Evolutionary conservation across 2,888 invertebrate species (phyloP), one percentile per base, ranked within the genome.

Genomic region (Epirrhoe alternata): DNA sequence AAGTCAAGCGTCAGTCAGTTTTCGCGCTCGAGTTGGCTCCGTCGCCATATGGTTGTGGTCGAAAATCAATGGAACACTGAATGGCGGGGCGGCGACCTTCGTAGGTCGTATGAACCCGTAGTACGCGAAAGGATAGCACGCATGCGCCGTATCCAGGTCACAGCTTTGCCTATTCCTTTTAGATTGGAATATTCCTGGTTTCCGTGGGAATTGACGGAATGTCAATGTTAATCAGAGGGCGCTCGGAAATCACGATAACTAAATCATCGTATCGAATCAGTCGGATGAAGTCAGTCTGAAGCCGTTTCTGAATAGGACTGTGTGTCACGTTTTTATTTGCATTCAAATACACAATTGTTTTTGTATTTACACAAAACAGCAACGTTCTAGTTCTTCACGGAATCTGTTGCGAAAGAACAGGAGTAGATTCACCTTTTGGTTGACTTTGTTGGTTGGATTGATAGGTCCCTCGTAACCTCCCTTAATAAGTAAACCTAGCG

Each of bases 21-120:
- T 84, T 83, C 81, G 79, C 86, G 83, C 81, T 84, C 77, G 83
- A 85, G 80, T 83, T 79, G 75, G 77, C 72, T 73, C 59, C 68
- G 68, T 78, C 84, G 68, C 78, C 84, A 86, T 83, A 77, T 87
- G 86, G 83, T 77, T 74, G 77, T 77, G 78, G 85, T 84, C 82
- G 84, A 90, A 92, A 92, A 92, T 91, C 90, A 91, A 92, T 91
- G 90, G 81, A 75, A 76, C 79, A 80, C 83, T 91, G 87, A 91
- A 91, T 90, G 91, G 86, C 84, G 83, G 87, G 85, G 85, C 86
- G 84, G 82, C 87, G 89, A 90, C 90, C 90, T 90, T 83, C 80
- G 86, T 89, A 90, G 91, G 92, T 90, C 90, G 90, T 78, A 73
- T 76, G 77, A 79, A 78, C 79, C 80, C 79, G 89, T 91, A 90